Evolutionary conservation across 1,140 invertebrate genomes (phyloP).

Genomic region (Apis florea): DNA sequence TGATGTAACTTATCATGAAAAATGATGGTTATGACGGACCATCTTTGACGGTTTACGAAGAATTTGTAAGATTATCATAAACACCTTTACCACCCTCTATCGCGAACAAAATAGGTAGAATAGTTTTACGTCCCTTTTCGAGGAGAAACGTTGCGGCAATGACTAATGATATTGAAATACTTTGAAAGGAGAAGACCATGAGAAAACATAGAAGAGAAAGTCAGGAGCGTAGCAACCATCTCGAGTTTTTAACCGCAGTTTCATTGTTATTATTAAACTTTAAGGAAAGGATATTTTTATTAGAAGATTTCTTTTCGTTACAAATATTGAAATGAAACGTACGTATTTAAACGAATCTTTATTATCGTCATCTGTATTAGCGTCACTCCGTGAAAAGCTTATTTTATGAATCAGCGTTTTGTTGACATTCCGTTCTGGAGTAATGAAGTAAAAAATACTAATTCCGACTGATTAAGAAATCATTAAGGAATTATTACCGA

Average conservation of each 20-base stretch:
- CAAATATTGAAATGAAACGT: neutral
- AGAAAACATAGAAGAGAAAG: slow-evolving; percentile 61
- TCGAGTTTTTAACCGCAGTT: neutral
- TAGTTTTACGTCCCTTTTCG: slow-evolving; percentile 63
- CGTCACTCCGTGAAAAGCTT: too few species aligned
- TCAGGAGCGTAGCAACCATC: slow-evolving; percentile 47
- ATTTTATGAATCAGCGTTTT: neutral
- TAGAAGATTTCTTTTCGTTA: neutral
- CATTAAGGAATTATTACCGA: slow-evolving; percentile 39
- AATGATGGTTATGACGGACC: slow-evolving; percentile 60
- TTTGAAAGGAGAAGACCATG: slow-evolving; percentile 29
- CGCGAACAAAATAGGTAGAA: slow-evolving; percentile 61
- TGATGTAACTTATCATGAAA: slow-evolving; percentile 55
- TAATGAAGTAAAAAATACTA: neutral
- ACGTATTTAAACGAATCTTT: neutral
- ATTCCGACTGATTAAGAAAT: slow-evolving; percentile 50
- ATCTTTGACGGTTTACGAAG: slow-evolving; percentile 52
- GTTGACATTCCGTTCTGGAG: neutral
- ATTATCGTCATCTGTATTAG: too few species aligned
- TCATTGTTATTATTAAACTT: neutral
- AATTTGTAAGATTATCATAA: slow-evolving; percentile 69
- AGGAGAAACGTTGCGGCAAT: slow-evolving; percentile 63
- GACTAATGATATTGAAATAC: slow-evolving; percentile 68
- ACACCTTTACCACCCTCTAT: slow-evolving; percentile 66
- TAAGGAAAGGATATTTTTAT: neutral